phyloP scores from a whole-genome alignment of 2,113 vertebrate species.

The Phaethornis superciliosus region DNA sequence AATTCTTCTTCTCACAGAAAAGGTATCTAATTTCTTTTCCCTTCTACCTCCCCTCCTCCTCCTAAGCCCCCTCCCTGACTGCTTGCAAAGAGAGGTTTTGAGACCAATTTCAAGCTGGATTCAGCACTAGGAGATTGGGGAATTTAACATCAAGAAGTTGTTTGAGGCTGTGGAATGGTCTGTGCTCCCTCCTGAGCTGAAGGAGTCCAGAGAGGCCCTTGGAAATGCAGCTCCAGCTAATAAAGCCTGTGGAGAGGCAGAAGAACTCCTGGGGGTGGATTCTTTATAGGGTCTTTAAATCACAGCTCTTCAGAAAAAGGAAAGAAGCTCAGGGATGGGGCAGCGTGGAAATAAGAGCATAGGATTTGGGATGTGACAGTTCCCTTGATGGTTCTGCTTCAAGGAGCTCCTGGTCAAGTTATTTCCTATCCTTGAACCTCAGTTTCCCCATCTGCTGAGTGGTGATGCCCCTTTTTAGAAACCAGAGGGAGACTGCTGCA shows the following conservation, averaged over 20 bases:
- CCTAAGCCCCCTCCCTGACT: not conserved
- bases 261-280: not conserved
- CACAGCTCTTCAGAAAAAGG: not conserved
- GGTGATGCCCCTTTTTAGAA: not conserved
- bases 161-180: slow-evolving; percentile 41
- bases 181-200: slow-evolving; percentile 13
- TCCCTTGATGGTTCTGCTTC: not conserved
- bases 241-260: not conserved
- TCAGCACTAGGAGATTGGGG: slow-evolving; percentile 40
- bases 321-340: not conserved
- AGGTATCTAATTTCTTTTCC: slow-evolving; percentile 45
- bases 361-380: not conserved
- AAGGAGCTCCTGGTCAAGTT: not conserved
- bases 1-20: slow-evolving; percentile 37
- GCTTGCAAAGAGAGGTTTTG: slow-evolving; percentile 9
- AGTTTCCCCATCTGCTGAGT: not conserved
- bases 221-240: slow-evolving; percentile 1
- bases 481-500: accelerated
- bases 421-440: accelerated
- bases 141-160: slow-evolving; percentile 62
- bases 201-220: not conserved
- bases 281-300: not conserved
- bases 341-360: not conserved
- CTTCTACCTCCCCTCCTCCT: not conserved
- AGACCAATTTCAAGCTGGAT: slow-evolving; percentile 70